phyloP scores from a whole-genome alignment of 2,888 invertebrate genomes.

The Temnothorax ravouxi region DNA sequence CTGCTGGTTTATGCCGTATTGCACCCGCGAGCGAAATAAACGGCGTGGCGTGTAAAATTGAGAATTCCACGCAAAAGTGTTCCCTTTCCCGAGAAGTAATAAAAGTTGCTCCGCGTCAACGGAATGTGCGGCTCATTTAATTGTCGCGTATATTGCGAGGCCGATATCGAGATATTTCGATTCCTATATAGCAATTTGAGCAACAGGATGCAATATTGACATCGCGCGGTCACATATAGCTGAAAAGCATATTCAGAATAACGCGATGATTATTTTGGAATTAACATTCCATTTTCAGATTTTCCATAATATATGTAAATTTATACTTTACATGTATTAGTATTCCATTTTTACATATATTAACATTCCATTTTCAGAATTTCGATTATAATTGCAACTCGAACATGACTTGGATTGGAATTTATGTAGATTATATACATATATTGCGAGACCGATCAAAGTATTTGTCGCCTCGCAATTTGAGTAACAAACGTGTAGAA shows the following conservation, averaged over 20 bases:
- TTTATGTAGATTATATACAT: not conserved
- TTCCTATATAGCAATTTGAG: not conserved
- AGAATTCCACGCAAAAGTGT: slow-evolving; percentile 8
- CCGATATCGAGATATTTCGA: slow-evolving; percentile 23
- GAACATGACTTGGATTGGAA: not conserved
- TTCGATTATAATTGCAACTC: not conserved
- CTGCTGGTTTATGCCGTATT: not conserved
- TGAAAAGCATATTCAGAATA: not conserved
- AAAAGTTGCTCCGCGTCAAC: slow-evolving; percentile 11
- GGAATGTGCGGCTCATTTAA: slow-evolving; percentile 31
- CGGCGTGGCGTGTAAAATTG: not conserved
- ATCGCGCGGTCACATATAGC: not conserved
- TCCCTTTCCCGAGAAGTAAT: slow-evolving; percentile 15
- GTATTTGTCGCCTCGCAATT: not conserved
- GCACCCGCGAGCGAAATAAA: slow-evolving; percentile 15
- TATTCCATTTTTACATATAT: not conserved
- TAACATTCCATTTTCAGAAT: not conserved
- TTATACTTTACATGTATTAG: no score
- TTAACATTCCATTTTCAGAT: not conserved
- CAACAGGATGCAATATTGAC: not conserved
- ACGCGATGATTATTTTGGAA: not conserved
- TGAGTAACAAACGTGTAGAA: not conserved
- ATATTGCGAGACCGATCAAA: slow-evolving; percentile 4
- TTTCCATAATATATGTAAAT: no score
- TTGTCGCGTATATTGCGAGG: slow-evolving; percentile 18